Conservation (phyloP, 1,140 invertebrate genomes). For the Drosophila jambulina region DNA sequence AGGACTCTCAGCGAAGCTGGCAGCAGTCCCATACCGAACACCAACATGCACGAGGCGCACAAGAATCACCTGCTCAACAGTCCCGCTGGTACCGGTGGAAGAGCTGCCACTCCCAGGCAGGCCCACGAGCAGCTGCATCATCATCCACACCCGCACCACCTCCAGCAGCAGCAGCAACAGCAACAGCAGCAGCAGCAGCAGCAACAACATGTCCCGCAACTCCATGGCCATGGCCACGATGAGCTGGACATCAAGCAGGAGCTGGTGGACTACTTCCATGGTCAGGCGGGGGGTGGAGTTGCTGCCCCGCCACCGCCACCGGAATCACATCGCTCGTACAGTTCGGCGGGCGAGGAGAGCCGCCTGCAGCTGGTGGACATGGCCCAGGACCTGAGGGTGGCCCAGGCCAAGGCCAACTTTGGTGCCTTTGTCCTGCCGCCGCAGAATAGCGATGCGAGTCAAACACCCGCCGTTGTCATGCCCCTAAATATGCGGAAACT, state of each 20-base stretch:
- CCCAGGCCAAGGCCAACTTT: constrained; percentile 77
- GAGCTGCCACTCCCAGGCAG: constrained; percentile 57
- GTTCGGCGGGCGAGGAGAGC: constrained; percentile 77
- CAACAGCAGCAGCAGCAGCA: constrained; percentile 9
- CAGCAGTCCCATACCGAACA: constrained; percentile 82
- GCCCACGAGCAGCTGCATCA: constrained; percentile 70
- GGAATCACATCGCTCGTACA: constrained; percentile 81
- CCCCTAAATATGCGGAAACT: constrained; percentile 79
- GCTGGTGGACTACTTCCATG: constrained; percentile 77
- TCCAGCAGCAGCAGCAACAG: constrained; percentile 30
- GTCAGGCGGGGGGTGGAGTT: constrained; percentile 26
- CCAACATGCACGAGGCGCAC: constrained; percentile 80
- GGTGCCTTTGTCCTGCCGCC: constrained; percentile 70
- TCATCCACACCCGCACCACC: constrained; percentile 42
- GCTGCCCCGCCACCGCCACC: constrained; percentile 61
- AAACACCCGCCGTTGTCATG: constrained; percentile 43
- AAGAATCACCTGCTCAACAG: constrained; percentile 71
- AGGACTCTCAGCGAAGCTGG: constrained; percentile 64
- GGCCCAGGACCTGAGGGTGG: constrained; percentile 81
- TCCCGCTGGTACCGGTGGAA: constrained; percentile 34
- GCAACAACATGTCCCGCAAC: constrained; percentile 10
- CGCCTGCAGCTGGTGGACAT: constrained; percentile 71
- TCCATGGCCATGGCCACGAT: constrained; percentile 42
- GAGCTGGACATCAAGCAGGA: constrained; percentile 82
- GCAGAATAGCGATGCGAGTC: constrained; percentile 39